These are phyloP conservation scores for Podargus strigoides DNA, from an alignment of 2,797 vertebrate genomes.

Conservation along the genomic window DNA sequence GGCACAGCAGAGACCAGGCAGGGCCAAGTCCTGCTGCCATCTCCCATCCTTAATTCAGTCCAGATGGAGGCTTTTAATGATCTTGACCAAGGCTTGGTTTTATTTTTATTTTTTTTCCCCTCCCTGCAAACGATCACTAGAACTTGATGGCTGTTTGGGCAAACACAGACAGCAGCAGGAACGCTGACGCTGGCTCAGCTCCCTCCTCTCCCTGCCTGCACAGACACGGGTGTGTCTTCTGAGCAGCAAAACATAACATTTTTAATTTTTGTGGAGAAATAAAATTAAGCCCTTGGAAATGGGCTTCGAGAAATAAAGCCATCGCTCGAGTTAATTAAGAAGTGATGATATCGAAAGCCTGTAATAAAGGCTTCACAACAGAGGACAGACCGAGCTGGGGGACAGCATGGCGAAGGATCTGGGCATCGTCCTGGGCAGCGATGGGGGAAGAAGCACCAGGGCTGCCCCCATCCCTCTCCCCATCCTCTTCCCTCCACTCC, in stretches of 20 bases:
- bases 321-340: constrained; percentile 76
- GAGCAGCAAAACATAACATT: constrained; percentile 66
- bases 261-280: constrained; percentile 72
- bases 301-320: constrained; percentile 66
- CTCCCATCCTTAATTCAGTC: constrained; percentile 20
- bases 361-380: background rate
- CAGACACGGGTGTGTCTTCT: background rate
- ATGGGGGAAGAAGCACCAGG: background rate
- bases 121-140: constrained; percentile 61
- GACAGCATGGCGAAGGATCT: background rate
- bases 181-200: constrained; percentile 6
- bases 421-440: background rate
- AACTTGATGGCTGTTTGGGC: constrained; percentile 49
- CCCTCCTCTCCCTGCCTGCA: background rate
- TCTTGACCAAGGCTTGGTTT: constrained; percentile 52
- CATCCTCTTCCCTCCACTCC: background rate
- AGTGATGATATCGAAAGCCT: constrained; percentile 60
- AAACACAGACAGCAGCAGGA: constrained; percentile 48
- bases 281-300: constrained; percentile 73
- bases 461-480: background rate
- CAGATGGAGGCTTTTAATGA: constrained; percentile 59
- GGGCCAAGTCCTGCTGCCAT: constrained; percentile 13
- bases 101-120: background rate
- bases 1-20: background rate
- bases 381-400: background rate